Conservation (phyloP, 2,113 vertebrate genomes). For the Oceanites oceanicus region DNA sequence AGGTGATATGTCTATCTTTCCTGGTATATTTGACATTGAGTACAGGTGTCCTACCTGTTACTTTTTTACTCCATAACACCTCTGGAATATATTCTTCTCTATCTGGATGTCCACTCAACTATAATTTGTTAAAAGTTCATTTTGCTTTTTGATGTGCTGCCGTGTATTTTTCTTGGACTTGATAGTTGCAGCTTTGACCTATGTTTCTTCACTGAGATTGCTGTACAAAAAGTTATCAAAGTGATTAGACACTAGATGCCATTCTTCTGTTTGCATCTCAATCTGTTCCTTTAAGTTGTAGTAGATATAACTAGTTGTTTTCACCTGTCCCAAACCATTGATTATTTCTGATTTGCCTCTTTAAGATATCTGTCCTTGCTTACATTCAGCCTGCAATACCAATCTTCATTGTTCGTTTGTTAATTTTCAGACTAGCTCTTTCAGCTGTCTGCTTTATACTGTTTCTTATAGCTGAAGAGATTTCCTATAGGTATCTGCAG, state of each 20-base stretch:
- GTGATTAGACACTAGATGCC: not conserved
- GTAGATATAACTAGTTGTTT: not conserved
- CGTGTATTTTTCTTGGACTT: not conserved
- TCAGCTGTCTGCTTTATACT: not conserved
- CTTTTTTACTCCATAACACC: not conserved
- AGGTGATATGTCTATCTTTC: not conserved
- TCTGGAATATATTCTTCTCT: not conserved
- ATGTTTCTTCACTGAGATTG: not conserved
- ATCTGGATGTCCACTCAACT: not conserved
- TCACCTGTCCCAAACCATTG: not conserved
- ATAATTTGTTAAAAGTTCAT: not conserved
- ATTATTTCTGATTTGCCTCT: not conserved
- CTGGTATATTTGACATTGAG: not conserved
- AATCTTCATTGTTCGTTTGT: not conserved
- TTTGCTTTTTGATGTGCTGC: not conserved
- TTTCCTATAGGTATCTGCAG: not conserved
- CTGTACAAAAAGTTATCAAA: not conserved
- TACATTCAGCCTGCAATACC: not conserved
- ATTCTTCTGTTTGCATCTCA: not conserved
- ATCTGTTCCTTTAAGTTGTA: not conserved
- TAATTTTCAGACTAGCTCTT: not conserved
- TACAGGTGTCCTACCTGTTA: not conserved
- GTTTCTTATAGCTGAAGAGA: not conserved
- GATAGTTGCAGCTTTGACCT: not conserved
- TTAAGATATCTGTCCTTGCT: not conserved